A percentile compares a stretch with the other conserved stretches of the same genome.
These are phyloP conservation scores for Ecdyonurus torrentis DNA, from an alignment of 2,888 invertebrate species.

Conservation along the genomic window DNA sequence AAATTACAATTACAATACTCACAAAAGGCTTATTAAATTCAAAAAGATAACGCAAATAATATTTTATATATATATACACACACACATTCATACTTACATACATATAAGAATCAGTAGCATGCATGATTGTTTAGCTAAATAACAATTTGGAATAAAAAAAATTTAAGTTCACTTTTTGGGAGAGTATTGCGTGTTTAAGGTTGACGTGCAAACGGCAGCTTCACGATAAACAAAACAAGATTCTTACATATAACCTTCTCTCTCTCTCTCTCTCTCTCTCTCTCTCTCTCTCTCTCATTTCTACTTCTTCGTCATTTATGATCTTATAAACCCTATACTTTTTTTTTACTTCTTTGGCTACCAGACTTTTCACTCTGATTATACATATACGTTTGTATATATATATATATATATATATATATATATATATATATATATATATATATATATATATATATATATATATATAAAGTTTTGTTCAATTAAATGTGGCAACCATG, in stretches of 20 bases:
- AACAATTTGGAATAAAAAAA: no score
- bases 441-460: no score
- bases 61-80: no score
- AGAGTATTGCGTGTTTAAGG: not conserved
- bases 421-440: no score
- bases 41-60: no score
- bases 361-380: not conserved
- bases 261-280: not conserved
- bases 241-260: not conserved
- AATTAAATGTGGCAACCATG: constrained; percentile 2
- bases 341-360: not conserved
- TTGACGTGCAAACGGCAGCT: not conserved
- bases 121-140: no score
- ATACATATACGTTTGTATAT: no score
- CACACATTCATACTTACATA: no score
- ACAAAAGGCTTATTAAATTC: no score
- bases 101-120: no score
- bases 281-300: not conserved
- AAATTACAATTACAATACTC: no score
- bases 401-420: no score
- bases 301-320: not conserved
- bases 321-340: not conserved
- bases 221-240: not conserved
- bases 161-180: not conserved
- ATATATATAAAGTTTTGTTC: not conserved